phyloP scores from a whole-genome alignment of 2,888 invertebrate species.

The Prenolepis imparis region DNA sequence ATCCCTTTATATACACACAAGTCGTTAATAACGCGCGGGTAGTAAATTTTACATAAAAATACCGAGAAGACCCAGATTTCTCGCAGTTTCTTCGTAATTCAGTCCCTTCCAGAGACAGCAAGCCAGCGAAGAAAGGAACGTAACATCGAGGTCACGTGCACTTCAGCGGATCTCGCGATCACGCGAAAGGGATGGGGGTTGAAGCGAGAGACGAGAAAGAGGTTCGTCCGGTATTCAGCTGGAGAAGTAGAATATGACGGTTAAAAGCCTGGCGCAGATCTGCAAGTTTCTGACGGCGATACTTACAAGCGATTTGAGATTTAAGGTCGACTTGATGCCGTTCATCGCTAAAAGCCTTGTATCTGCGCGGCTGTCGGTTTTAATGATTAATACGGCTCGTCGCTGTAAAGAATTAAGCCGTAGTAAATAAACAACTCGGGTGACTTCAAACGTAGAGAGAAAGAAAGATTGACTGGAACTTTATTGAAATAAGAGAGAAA shows the following conservation, averaged over 20 bases:
- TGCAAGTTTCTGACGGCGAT: slow-evolving; percentile 50
- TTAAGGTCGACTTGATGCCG: slow-evolving; percentile 47
- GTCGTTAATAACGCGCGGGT: not conserved
- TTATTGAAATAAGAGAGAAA: not conserved
- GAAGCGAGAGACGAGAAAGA: not conserved
- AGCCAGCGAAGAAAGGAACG: slow-evolving; percentile 5
- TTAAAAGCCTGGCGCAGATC: slow-evolving; percentile 50
- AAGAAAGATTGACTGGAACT: not conserved
- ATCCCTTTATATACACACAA: not conserved
- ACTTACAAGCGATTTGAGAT: slow-evolving; percentile 56
- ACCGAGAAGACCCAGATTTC: slow-evolving; percentile 15
- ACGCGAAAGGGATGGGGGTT: not conserved
- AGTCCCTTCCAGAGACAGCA: slow-evolving; percentile 4
- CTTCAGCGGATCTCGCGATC: slow-evolving; percentile 25
- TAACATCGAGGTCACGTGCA: slow-evolving; percentile 38
- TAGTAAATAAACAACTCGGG: slow-evolving; percentile 26
- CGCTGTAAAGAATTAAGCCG: slow-evolving; percentile 43
- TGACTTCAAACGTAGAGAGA: slow-evolving; percentile 16
- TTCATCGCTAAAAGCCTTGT: slow-evolving; percentile 55
- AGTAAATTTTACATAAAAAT: slow-evolving; percentile 19
- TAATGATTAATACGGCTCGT: slow-evolving; percentile 55
- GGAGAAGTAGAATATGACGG: slow-evolving; percentile 22
- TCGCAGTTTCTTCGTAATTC: slow-evolving; percentile 39
- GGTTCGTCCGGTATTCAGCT: slow-evolving; percentile 30
- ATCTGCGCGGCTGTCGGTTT: slow-evolving; percentile 52